A percentile compares a stretch with the other conserved stretches of the same genome.
Conservation (phyloP, 2,797 vertebrate genomes). For the Trematomus bernacchii region DNA sequence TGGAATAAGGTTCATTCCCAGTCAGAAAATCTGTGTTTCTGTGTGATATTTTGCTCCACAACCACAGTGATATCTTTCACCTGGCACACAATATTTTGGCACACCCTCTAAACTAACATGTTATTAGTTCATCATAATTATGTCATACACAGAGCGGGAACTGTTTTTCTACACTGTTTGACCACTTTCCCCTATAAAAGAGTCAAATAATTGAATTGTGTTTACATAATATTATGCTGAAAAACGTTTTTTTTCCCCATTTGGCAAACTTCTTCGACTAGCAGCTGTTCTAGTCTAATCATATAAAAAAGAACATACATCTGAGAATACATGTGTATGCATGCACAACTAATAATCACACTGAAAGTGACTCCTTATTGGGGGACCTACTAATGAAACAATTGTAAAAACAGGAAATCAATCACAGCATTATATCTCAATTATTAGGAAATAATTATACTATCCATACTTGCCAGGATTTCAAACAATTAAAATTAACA, state of each 20-base stretch:
- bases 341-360: neutral
- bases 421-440: neutral
- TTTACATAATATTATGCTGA: neutral
- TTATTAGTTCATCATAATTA: conserved; percentile 2
- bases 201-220: neutral
- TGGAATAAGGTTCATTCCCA: conserved; percentile 1
- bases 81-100: conserved; percentile 24
- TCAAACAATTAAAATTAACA: neutral
- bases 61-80: conserved; percentile 28
- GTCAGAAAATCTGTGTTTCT: conserved; percentile 21
- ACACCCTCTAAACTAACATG: conserved; percentile 33
- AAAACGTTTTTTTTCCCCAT: neutral
- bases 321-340: neutral
- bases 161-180: neutral
- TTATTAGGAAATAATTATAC: neutral
- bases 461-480: neutral
- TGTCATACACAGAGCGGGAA: neutral
- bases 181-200: neutral
- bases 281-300: neutral
- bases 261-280: neutral
- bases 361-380: neutral
- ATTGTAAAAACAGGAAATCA: neutral
- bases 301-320: neutral
- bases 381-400: neutral
- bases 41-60: conserved; percentile 31